A percentile compares a stretch with the other conserved stretches of the same genome.
Conservation (phyloP, 2,888 invertebrate species). For the Steinernema hermaphroditum region DNA sequence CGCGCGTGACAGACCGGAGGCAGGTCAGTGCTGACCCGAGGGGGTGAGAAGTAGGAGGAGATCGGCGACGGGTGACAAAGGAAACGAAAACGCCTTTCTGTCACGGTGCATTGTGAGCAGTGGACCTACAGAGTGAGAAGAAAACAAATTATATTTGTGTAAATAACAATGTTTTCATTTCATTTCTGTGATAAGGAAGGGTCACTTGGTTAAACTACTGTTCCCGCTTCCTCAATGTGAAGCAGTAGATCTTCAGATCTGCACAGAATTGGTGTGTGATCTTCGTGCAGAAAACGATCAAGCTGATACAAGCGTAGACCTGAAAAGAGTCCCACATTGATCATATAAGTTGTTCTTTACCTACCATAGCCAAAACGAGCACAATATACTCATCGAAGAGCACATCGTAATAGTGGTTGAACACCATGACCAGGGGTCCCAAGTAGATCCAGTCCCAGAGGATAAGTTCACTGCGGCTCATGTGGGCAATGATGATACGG, state of each 20-base stretch:
- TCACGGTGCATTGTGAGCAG: no score
- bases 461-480: slow-evolving; percentile 97
- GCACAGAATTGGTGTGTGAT: slow-evolving; percentile 69
- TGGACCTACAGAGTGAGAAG: no score
- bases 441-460: slow-evolving; percentile 89
- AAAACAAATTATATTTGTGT: no score
- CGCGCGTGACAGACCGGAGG: no score
- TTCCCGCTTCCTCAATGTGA: slow-evolving; percentile 43
- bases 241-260: slow-evolving; percentile 69
- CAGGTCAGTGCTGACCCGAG: no score
- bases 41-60: no score
- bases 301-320: slow-evolving; percentile 68
- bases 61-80: no score
- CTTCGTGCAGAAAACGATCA: slow-evolving; percentile 67
- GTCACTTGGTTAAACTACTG: no score
- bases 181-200: no score
- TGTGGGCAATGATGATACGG: slow-evolving; percentile 97
- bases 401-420: slow-evolving; percentile 94
- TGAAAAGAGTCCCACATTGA: slow-evolving; percentile 23
- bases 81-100: no score
- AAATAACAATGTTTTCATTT: no score
- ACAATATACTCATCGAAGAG: slow-evolving; percentile 59
- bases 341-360: slow-evolving; percentile 8
- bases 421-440: slow-evolving; percentile 88
- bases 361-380: slow-evolving; percentile 56